These are phyloP conservation scores for Ochropacha duplaris DNA, from an alignment of 2,888 invertebrate genomes.

Conservation along the genomic window DNA sequence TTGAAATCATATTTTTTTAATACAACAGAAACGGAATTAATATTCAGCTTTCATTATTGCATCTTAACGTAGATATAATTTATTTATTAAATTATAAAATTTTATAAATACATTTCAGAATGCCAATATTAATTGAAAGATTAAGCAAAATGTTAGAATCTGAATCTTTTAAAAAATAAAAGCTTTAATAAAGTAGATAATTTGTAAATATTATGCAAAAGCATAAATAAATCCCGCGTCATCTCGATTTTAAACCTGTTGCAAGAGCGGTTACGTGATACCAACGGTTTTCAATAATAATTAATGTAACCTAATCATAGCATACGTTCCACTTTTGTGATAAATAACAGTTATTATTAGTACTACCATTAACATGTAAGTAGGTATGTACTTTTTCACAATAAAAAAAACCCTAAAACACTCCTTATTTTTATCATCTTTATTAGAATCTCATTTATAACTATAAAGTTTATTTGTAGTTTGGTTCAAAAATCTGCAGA, in stretches of 20 bases:
- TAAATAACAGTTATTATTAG: too few relatives aligned
- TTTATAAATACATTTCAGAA: background rate
- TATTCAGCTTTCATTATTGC: background rate
- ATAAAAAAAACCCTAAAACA: too few relatives aligned
- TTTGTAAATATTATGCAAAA: background rate
- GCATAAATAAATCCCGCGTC: background rate
- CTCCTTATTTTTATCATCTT: too few relatives aligned
- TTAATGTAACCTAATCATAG: too few relatives aligned
- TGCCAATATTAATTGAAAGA: background rate
- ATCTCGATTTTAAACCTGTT: background rate
- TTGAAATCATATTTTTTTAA: background rate
- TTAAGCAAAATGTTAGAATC: too few relatives aligned
- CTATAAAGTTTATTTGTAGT: too few relatives aligned
- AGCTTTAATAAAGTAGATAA: too few relatives aligned
- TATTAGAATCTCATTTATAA: too few relatives aligned
- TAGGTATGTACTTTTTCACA: too few relatives aligned
- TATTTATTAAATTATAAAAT: background rate
- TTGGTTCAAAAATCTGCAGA: background rate
- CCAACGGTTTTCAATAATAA: background rate
- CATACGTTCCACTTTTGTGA: background rate
- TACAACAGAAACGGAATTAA: background rate
- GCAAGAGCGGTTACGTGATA: background rate
- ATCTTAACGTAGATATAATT: too few relatives aligned
- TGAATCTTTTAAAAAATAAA: background rate
- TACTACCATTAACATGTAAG: too few relatives aligned